phyloP scores from a whole-genome alignment of 2,888 invertebrate species.

The Erynnis tages region DNA sequence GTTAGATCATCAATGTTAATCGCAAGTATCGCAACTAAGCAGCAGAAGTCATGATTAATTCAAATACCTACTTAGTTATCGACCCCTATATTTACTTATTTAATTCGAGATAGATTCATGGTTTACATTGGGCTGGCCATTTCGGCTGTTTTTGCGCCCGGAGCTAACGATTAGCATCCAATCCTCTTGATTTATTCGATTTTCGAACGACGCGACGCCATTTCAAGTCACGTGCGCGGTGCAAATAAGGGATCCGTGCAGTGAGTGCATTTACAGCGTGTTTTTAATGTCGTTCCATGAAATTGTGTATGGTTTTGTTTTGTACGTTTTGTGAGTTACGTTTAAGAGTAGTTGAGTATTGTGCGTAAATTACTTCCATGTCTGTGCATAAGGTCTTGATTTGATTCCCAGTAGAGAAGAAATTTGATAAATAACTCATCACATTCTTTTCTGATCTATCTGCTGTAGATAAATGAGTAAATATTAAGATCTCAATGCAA shows the following conservation, averaged over 20 bases:
- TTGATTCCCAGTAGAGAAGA: no score
- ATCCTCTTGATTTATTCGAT: constrained; percentile 76
- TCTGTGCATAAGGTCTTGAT: no score
- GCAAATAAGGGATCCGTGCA: constrained; percentile 52
- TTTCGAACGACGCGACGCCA: constrained; percentile 64
- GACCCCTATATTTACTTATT: constrained; percentile 44
- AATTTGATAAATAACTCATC: no score
- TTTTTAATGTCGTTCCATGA: background rate
- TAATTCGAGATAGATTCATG: constrained; percentile 32
- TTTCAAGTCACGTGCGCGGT: constrained; percentile 66
- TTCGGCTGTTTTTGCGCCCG: constrained; percentile 50
- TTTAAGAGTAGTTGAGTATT: no score
- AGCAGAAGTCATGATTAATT: constrained; percentile 9
- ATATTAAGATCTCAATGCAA: no score
- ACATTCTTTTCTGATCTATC: no score
- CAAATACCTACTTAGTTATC: background rate
- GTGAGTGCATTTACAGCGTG: constrained; percentile 11
- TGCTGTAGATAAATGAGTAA: no score
- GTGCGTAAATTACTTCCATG: no score
- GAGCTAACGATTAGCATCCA: constrained; percentile 62
- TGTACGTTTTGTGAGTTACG: no score
- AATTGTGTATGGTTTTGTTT: background rate
- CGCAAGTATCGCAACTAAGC: no score
- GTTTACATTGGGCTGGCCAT: constrained; percentile 33
- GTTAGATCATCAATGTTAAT: no score